Percentiles rank a stretch among this genome's conserved stretches.
These are phyloP conservation scores for Montipora foliosa DNA, from an alignment of 64 coral and sea anemone species.

Conservation along the genomic window DNA sequence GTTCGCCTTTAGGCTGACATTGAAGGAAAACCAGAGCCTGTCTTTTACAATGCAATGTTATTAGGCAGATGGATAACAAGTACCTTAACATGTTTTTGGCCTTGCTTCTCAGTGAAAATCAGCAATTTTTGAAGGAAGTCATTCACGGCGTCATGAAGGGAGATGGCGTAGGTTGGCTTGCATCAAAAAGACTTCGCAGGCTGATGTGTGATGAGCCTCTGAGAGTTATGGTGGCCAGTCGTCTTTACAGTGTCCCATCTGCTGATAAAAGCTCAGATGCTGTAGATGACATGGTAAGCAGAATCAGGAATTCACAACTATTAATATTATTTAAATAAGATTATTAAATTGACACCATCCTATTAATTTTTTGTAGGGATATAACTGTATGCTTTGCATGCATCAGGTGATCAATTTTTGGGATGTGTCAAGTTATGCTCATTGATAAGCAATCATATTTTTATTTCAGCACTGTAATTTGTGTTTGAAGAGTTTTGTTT, in stretches of 20 bases:
- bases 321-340: too few species aligned
- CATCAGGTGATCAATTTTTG: not conserved
- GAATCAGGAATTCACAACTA: too few species aligned
- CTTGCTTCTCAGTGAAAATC: slow-evolving; percentile 81
- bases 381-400: not conserved
- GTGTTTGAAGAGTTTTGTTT: not conserved
- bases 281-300: slow-evolving; percentile 81
- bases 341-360: too few species aligned
- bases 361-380: too few species aligned
- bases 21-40: too few species aligned
- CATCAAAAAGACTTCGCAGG: slow-evolving; percentile 70
- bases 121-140: slow-evolving; percentile 96
- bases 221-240: slow-evolving; percentile 79
- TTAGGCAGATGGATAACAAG: too few species aligned
- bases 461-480: not conserved
- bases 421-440: not conserved
- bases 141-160: slow-evolving; percentile 77
- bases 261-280: slow-evolving; percentile 84
- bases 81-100: not conserved
- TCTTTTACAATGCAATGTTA: too few species aligned
- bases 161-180: slow-evolving; percentile 91
- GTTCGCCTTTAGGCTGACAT: too few species aligned
- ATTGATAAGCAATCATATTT: not conserved
- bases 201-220: slow-evolving; percentile 90
- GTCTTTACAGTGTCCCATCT: slow-evolving; percentile 77